Conservation (phyloP, 2,797 vertebrate genomes). For the Gambusia yucatana region DNA sequence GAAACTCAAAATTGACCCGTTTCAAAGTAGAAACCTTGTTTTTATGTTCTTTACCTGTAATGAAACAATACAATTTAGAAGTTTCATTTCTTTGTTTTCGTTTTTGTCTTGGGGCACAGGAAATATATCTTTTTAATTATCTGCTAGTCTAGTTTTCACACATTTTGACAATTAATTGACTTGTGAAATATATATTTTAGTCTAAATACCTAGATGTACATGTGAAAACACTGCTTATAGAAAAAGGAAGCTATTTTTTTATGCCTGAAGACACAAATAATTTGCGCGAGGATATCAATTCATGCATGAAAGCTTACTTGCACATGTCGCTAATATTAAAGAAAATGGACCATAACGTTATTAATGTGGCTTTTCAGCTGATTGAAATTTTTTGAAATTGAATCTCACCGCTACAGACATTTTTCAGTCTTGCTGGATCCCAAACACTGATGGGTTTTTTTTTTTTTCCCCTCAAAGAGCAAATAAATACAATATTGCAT, state of each 20-base stretch:
- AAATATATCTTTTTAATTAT: not conserved
- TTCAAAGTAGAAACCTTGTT: not conserved
- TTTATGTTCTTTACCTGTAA: not conserved
- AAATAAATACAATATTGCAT: not conserved
- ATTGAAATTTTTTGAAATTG: not conserved
- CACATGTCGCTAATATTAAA: not conserved
- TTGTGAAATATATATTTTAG: not conserved
- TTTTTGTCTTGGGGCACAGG: not conserved
- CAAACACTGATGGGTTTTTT: not conserved
- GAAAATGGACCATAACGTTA: not conserved
- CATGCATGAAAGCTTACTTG: not conserved
- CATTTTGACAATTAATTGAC: not conserved
- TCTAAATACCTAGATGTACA: not conserved
- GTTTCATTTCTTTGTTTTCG: not conserved
- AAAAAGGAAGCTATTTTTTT: not conserved
- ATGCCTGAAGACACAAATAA: not conserved
- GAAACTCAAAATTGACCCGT: not conserved
- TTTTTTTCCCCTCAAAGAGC: not conserved
- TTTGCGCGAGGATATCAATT: not conserved
- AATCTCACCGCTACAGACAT: not conserved
- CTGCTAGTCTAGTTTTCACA: not conserved
- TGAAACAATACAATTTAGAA: not conserved
- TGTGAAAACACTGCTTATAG: not conserved
- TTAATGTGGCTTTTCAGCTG: not conserved
- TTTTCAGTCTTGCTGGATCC: not conserved